Conservation (phyloP, 2,888 invertebrate species). For the Chymomyza fuscimana region DNA sequence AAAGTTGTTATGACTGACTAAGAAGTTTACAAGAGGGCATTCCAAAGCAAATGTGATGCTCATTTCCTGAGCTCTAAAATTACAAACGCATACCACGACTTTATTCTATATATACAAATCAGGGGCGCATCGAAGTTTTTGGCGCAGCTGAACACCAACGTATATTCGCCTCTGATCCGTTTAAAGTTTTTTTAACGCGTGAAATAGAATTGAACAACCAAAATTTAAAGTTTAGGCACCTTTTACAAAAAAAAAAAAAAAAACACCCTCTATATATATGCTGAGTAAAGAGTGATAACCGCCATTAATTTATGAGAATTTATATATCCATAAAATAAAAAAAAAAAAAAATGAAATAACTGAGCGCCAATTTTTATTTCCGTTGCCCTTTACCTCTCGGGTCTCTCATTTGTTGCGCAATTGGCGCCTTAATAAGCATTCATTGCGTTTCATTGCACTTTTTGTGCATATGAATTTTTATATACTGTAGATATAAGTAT, state of each 20-base stretch:
- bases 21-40: no score
- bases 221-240: no score
- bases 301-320: not conserved
- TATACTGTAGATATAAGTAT: not conserved
- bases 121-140: no score
- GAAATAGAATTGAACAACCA: no score
- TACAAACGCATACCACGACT: no score
- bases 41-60: no score
- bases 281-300: not conserved
- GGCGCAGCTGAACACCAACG: no score
- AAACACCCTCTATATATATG: not conserved
- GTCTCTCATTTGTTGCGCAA: not conserved
- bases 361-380: slow-evolving; percentile 3
- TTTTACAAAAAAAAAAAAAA: not conserved
- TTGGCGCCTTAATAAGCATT: slow-evolving; percentile 38
- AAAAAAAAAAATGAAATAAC: slow-evolving; percentile 25
- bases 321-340: slow-evolving; percentile 1
- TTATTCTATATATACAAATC: no score
- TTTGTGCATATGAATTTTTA: slow-evolving; percentile 14
- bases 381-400: not conserved
- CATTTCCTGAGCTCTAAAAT: no score
- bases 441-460: slow-evolving; percentile 36
- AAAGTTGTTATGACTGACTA: no score
- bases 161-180: no score
- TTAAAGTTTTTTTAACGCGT: no score